Conservation (phyloP, 2,797 vertebrate species). For the Oryzias sinensis region DNA sequence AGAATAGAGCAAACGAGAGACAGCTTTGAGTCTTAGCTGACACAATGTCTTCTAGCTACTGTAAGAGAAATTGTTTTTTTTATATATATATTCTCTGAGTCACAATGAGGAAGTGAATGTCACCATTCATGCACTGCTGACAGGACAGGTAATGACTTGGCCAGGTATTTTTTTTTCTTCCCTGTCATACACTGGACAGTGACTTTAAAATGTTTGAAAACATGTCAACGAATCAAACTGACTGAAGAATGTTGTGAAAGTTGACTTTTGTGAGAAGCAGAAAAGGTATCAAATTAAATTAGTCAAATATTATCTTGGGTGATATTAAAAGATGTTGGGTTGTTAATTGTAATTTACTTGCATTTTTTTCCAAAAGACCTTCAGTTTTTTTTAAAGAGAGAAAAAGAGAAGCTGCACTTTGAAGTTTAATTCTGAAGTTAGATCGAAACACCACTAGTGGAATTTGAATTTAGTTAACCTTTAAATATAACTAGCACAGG, state of each 20-base stretch:
- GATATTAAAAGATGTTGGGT: too few species aligned
- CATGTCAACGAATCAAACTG: conserved; percentile 13
- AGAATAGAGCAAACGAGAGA: conserved; percentile 32
- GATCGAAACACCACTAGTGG: too few species aligned
- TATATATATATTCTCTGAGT: conserved; percentile 30
- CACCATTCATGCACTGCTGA: conserved; percentile 30
- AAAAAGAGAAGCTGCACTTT: too few species aligned
- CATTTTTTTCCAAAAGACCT: too few species aligned
- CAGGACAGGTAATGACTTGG: conserved; percentile 31
- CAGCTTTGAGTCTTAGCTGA: conserved; percentile 50
- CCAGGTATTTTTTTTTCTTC: conserved; percentile 16
- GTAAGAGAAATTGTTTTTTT: conserved; percentile 35
- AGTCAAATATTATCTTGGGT: too few species aligned
- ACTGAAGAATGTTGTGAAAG: conserved; percentile 1
- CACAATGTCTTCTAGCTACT: conserved; percentile 51
- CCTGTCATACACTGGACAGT: conserved; percentile 1
- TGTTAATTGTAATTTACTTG: too few species aligned
- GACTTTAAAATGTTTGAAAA: conserved; percentile 24
- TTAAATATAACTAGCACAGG: too few species aligned
- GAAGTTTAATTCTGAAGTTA: too few species aligned
- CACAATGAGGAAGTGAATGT: conserved; percentile 32
- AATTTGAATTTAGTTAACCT: too few species aligned
- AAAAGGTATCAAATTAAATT: too few species aligned
- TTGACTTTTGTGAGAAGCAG: not conserved
- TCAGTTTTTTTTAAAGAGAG: too few species aligned